Conservation (phyloP, 2,113 vertebrate genomes). For the Ailurus styani region DNA sequence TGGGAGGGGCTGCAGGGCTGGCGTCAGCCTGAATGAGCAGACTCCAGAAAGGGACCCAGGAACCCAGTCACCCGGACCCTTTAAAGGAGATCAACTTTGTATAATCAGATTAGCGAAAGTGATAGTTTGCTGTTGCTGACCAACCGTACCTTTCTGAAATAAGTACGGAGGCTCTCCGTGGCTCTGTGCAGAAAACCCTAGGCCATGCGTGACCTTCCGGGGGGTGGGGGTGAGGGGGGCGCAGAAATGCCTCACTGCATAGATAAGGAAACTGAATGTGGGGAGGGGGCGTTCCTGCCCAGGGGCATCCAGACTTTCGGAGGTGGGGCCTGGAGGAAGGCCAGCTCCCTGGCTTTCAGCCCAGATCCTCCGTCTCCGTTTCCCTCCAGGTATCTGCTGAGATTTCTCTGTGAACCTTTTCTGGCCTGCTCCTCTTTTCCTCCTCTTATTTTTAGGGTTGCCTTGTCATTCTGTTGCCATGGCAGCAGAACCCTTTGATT, state of each 20-base stretch:
- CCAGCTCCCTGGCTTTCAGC: background rate
- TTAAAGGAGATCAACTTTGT: background rate
- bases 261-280: background rate
- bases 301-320: background rate
- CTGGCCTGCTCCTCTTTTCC: background rate
- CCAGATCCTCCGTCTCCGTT: background rate
- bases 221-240: no score
- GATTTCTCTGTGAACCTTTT: background rate
- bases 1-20: background rate
- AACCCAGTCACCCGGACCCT: background rate
- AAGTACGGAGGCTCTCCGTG: background rate
- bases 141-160: background rate
- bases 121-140: background rate
- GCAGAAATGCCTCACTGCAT: background rate
- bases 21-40: background rate
- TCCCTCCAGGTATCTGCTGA: background rate
- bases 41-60: background rate
- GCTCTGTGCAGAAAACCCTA: background rate
- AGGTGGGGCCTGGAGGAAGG: background rate
- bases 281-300: background rate
- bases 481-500: constrained; percentile 49
- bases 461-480: constrained; percentile 33
- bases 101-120: rapidly evolving
- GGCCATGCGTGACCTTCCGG: background rate
- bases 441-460: constrained; percentile 31